Percentiles rank a stretch among this genome's conserved stretches.
These are phyloP conservation scores for Scolanthus callimorphus DNA, from an alignment of 92 coral and sea anemone genomes.

Conservation along the genomic window DNA sequence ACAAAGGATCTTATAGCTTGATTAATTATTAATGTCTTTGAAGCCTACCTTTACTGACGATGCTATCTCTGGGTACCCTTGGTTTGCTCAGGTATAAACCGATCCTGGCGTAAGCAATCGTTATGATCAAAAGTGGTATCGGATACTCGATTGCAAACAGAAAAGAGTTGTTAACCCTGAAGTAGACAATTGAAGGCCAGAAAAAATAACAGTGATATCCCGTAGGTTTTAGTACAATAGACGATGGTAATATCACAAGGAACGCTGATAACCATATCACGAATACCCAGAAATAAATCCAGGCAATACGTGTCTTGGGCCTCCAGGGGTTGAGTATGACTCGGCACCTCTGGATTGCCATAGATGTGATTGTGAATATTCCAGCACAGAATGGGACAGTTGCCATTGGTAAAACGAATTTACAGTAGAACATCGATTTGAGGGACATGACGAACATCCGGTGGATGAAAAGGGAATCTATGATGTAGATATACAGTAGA, in stretches of 20 bases:
- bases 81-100: conserved; percentile 33
- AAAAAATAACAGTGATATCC: conserved; percentile 22
- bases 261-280: conserved; percentile 45
- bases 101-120: conserved; percentile 48
- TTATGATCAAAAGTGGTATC: conserved; percentile 48
- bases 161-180: conserved; percentile 20
- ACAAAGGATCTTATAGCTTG: too few relatives aligned
- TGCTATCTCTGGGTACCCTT: conserved; percentile 10
- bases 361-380: conserved; percentile 52
- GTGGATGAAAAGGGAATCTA: not conserved
- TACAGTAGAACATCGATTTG: conserved; percentile 40
- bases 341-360: conserved; percentile 63
- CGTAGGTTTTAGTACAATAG: conserved; percentile 24
- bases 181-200: conserved; percentile 16
- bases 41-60: conserved; percentile 14
- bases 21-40: too few relatives aligned
- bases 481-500: conserved; percentile 3
- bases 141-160: conserved; percentile 45
- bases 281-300: conserved; percentile 11
- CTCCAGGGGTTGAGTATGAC: conserved; percentile 49
- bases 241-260: conserved; percentile 32
- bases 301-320: conserved; percentile 8
- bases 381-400: conserved; percentile 43
- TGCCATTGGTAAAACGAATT: conserved; percentile 44
- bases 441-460: not conserved